Base-by-base conservation (phyloP, 2,113 vertebrate species). In the Paracanthobrama guichenoti region DNA sequence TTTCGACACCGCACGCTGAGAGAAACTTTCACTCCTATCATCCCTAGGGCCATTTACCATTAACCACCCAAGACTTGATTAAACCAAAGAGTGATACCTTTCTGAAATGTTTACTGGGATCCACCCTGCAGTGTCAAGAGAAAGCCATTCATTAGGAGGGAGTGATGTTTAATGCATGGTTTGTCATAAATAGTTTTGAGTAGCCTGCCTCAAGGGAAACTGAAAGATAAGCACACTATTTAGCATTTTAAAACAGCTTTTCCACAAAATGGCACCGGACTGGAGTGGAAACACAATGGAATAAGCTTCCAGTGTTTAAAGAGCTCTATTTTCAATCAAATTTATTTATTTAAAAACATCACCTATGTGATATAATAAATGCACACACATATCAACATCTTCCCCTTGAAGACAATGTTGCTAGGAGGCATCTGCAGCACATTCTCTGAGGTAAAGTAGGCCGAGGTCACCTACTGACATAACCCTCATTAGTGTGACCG, bases 401-500 rank as follows among this genome's bases (percentile, higher is more conserved):
- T 48, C 26, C 10, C 39, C 62, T 22, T 62, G 16, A 11, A 82
- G 42, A 79, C 20, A 28, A 8, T 11, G 2, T 18, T 26, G 50
- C 60, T 66, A 22, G 20, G 57, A 77, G 53, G 50, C 64, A 57
- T 53, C 16, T 79, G 22, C 50, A 46, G n/a, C 59, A 79, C 39
- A n/a, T 86, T 59, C 42, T 84, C 53, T 72, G 11, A 84, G 55
- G 35, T 26, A 46, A 76, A 85, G 39, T 83, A 46, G 64, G 64
- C 46, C 48, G 39, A 80, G 82, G 84, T 86, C 73, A 59, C 75
- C 75, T 84, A 60, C 44, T 42, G 87, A 86, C 82, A 78, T 84
- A 78, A 84, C 82, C 53, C 84, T 88, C 85, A 59, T 86, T 88
- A 88, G 82, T 46, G 72, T 64, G 73, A 81, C 81, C 82, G 50